These are phyloP conservation scores for human DNA, from an alignment of 2,113 vertebrate species.

Conservation along the genomic window GRCh38 chr16:24625001-24625500, in stretches of 20 bases:
- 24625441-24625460: background rate
- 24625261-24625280: background rate
- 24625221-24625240: background rate
- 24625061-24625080: background rate
- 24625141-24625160: background rate
- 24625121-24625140: background rate
- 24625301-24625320: background rate
- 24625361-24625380: background rate
- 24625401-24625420: background rate
- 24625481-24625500: no score
- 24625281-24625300: background rate
- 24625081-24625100: constrained; percentile 1
- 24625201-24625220: constrained; percentile 2
- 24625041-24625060: background rate
- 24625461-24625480: background rate
- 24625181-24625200: background rate
- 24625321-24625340: background rate
- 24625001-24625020: background rate
- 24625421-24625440: background rate
- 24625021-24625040: background rate
- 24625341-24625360: background rate
- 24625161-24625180: background rate
- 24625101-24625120: constrained; percentile 22
- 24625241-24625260: background rate
- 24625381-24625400: background rate